phyloP scores from a whole-genome alignment of 2,113 vertebrate genomes.

The Phoxinus phoxinus region DNA sequence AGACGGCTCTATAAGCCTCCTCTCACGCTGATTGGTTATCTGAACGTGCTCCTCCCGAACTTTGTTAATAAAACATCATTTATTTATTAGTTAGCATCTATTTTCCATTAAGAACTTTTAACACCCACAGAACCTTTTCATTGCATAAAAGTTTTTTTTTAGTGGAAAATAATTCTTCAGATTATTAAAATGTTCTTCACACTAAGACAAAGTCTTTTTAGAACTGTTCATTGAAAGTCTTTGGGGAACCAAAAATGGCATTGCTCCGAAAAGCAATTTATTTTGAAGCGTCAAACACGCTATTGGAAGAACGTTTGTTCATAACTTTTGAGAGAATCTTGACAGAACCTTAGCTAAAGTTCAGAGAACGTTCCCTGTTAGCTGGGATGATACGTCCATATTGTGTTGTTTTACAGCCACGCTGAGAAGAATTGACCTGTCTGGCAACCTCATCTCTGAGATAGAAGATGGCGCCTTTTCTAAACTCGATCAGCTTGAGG shows the following conservation, averaged over 20 bases:
- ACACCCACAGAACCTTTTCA: neutral
- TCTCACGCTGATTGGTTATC: too few relatives aligned
- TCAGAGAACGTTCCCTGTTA: too few relatives aligned
- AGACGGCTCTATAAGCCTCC: too few relatives aligned
- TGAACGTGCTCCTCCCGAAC: too few relatives aligned
- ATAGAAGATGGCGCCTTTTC: slow-evolving; percentile 92
- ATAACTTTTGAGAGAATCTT: too few relatives aligned
- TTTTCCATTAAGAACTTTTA: neutral
- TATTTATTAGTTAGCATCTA: neutral
- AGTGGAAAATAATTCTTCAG: neutral
- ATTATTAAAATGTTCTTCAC: neutral
- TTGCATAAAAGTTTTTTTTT: neutral
- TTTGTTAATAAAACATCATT: too few relatives aligned
- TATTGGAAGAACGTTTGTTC: too few relatives aligned
- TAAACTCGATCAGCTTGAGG: slow-evolving; percentile 84
- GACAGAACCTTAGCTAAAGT: too few relatives aligned
- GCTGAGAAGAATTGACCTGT: slow-evolving; percentile 89
- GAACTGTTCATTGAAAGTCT: neutral
- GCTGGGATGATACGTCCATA: neutral
- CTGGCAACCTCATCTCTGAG: slow-evolving; percentile 86
- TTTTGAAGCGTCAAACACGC: neutral
- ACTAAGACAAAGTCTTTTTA: neutral
- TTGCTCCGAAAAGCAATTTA: neutral
- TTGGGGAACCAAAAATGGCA: neutral
- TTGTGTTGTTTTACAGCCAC: slow-evolving; percentile 75